Evolutionary conservation across 2,797 vertebrate genomes (phyloP).

Genomic region (Pseudomugil gertrudae): DNA sequence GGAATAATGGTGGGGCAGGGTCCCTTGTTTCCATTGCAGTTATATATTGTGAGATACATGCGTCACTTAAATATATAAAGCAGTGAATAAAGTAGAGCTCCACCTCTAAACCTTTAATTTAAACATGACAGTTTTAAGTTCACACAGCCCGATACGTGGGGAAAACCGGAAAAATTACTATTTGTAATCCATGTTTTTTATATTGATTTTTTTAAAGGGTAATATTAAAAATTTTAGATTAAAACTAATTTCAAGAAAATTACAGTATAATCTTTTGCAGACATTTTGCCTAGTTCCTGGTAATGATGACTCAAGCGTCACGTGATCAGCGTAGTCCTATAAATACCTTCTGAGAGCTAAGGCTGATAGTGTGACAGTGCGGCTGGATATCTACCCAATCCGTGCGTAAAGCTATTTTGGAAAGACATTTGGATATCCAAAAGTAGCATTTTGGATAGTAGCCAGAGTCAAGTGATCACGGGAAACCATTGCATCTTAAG

Average conservation of each 20-base stretch:
- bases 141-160: too few relatives aligned
- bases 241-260: background rate
- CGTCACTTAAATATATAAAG: too few relatives aligned
- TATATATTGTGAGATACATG: too few relatives aligned
- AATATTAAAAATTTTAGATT: background rate
- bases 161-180: too few relatives aligned
- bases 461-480: conserved; percentile 16
- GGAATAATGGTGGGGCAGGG: too few relatives aligned
- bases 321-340: conserved; percentile 80
- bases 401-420: conserved; percentile 62
- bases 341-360: conserved; percentile 81
- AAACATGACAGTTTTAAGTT: too few relatives aligned
- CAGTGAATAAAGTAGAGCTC: too few relatives aligned
- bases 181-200: too few relatives aligned
- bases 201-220: too few relatives aligned
- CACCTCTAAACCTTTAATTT: too few relatives aligned
- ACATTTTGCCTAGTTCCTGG: conserved; percentile 73
- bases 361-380: conserved; percentile 76
- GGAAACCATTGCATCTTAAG: conserved; percentile 22
- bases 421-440: conserved; percentile 50
- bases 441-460: conserved; percentile 43
- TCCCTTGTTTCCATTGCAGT: too few relatives aligned
- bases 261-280: conserved; percentile 33
- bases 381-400: conserved; percentile 72
- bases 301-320: conserved; percentile 77